These are phyloP conservation scores for Gorsachius goisagi DNA, from an alignment of 2,113 vertebrate species.

Conservation along the genomic window DNA sequence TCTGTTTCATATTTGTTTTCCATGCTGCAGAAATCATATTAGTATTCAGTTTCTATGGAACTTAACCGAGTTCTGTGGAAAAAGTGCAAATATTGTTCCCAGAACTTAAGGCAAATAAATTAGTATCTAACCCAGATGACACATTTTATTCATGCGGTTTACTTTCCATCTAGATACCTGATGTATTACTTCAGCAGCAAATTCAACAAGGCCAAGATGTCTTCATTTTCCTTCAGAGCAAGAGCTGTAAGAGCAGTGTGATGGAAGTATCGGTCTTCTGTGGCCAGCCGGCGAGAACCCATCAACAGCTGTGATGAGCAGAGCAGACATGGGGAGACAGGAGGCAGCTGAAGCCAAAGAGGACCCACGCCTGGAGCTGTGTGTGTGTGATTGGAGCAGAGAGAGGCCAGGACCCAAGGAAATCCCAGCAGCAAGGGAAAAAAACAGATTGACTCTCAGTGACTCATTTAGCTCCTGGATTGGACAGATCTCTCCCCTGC, in stretches of 20 bases:
- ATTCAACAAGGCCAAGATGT: conserved; percentile 74
- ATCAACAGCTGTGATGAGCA: conserved; percentile 59
- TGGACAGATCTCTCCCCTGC: conserved; percentile 84
- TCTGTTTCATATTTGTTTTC: conserved; percentile 6
- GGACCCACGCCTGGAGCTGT: conserved; percentile 59
- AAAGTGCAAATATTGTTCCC: conserved; percentile 26
- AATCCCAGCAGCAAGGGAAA: conserved; percentile 77
- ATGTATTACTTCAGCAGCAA: conserved; percentile 63
- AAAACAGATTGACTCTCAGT: conserved; percentile 87
- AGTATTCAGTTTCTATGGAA: conserved; percentile 16
- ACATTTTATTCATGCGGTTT: conserved; percentile 8
- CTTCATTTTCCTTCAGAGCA: conserved; percentile 76
- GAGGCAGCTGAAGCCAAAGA: conserved; percentile 61
- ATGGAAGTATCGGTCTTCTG: conserved; percentile 22
- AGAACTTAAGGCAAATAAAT: conserved; percentile 4
- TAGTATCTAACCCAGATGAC: background rate
- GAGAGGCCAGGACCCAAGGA: conserved; percentile 70
- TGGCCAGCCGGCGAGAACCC: conserved; percentile 48
- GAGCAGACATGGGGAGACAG: conserved; percentile 52
- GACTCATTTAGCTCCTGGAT: conserved; percentile 90
- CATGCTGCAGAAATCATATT: conserved; percentile 9
- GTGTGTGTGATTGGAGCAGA: conserved; percentile 58
- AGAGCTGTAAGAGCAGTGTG: conserved; percentile 22
- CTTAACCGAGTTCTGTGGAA: background rate
- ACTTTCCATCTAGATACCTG: conserved; percentile 71